Evolutionary conservation across 1,140 invertebrate species (phyloP), one percentile per base, ranked within the genome.

Genomic region (Branchinecta lindahli): DNA sequence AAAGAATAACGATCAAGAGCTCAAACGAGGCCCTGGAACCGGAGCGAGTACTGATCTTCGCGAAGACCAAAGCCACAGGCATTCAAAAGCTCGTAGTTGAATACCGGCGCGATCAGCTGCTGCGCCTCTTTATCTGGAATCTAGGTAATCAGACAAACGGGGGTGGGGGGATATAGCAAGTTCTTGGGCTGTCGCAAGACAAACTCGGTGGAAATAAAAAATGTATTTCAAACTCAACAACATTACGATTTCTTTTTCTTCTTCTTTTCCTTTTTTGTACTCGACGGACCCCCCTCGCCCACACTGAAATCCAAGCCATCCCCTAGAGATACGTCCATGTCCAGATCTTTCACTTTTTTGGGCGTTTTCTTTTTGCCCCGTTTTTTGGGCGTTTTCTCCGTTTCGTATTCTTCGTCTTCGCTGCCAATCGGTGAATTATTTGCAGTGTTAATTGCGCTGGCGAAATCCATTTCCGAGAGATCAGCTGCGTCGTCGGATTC

Each of bases 181-280:
- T 33, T 33, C 33, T 33, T 33, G 33, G 33, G 6, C 6, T 3
- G 52, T 15, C 52, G 18, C 12, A 61, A 61, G 18, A 61, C 18
- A 6, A 61, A 61, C 52, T 61, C 52, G 52, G 33, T 33, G 33
- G 33, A 61, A 61, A 61, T 20, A 61, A 20, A 61, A 61, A 61
- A 61, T 20, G 52, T 61, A 15, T 61, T 15, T 20, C 18, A 20
- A 12, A 61, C 12, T 15, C 18, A 61, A 61, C 12, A 61, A 12
- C 12, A 61, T 20, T 61, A 61, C 52, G 18, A 15, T 61, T 61
- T 61, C 52, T 61, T 61, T 20, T 61, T 61, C 52, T 61, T 61
- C 18, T 61, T 61, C 52, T 61, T 61, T 61, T 61, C 52, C 52
- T 61, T 61, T 61, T 61, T 61, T 61, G 52, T 20, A 20, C 52